Conservation (phyloP, 2,888 invertebrate species). For the Galeopsomyia nigrocyanea region DNA sequence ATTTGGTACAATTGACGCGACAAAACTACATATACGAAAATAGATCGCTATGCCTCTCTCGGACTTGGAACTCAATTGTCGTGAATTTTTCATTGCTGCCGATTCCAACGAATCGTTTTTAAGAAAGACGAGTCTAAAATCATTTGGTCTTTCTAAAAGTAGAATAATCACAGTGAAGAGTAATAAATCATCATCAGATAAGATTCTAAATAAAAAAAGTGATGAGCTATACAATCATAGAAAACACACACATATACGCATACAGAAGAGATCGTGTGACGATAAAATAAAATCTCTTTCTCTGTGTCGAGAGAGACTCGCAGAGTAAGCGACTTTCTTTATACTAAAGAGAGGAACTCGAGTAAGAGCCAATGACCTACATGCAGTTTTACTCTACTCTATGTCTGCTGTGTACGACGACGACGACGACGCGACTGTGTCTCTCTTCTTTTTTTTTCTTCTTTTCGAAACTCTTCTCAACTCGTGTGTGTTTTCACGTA, state of each 20-base stretch:
- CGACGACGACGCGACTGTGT: constrained; percentile 2
- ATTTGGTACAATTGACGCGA: constrained; percentile 8
- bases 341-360: background rate
- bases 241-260: constrained; percentile 20
- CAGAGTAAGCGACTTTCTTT: background rate
- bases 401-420: no score
- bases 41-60: background rate
- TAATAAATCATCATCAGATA: no score
- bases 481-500: no score
- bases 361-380: constrained; percentile 42
- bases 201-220: no score
- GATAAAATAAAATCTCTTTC: background rate
- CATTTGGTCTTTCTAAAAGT: constrained; percentile 26
- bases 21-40: background rate
- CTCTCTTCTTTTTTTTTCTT: no score
- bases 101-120: constrained; percentile 17
- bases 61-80: no score
- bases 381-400: no score
- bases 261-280: no score
- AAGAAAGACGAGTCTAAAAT: no score
- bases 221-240: background rate
- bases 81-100: constrained; percentile 13
- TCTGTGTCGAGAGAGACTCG: background rate
- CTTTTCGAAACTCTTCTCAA: no score
- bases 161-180: background rate